These are phyloP conservation scores for Leucopsar rothschildi DNA, from an alignment of 2,113 vertebrate genomes.

Conservation along the genomic window DNA sequence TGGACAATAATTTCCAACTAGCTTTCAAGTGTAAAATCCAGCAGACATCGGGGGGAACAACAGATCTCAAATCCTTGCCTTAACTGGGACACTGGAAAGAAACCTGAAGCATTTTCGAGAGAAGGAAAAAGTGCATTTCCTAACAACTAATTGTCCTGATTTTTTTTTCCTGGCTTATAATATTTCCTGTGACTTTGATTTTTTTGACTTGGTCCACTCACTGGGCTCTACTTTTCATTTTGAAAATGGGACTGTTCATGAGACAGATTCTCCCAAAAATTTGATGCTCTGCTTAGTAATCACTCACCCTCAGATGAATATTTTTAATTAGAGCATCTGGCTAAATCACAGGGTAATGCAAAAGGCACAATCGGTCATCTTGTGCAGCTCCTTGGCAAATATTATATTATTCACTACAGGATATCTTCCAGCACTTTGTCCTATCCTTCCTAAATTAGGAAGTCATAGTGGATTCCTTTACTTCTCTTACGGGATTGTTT, in stretches of 20 bases:
- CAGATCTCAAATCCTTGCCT: background rate
- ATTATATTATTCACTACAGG: background rate
- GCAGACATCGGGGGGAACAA: background rate
- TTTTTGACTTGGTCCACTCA: background rate
- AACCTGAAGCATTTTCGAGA: background rate
- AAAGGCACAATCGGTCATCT: background rate
- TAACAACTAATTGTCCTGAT: background rate
- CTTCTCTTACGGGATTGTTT: background rate
- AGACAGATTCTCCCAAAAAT: background rate
- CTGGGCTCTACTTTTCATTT: background rate
- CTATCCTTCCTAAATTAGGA: background rate
- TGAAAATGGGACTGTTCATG: background rate
- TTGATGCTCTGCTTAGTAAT: background rate
- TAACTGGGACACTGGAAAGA: background rate
- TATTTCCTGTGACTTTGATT: background rate
- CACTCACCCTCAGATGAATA: background rate
- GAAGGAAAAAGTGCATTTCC: background rate
- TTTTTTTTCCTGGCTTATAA: background rate
- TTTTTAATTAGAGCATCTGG: constrained; percentile 3
- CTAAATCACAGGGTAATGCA: background rate
- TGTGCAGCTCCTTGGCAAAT: background rate
- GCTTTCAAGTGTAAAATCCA: background rate
- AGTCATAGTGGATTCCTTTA: background rate
- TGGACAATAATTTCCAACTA: background rate
- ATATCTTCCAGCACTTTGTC: background rate